Conservation (phyloP, 2,113 vertebrate genomes). For the Mystacornis crossleyi region DNA sequence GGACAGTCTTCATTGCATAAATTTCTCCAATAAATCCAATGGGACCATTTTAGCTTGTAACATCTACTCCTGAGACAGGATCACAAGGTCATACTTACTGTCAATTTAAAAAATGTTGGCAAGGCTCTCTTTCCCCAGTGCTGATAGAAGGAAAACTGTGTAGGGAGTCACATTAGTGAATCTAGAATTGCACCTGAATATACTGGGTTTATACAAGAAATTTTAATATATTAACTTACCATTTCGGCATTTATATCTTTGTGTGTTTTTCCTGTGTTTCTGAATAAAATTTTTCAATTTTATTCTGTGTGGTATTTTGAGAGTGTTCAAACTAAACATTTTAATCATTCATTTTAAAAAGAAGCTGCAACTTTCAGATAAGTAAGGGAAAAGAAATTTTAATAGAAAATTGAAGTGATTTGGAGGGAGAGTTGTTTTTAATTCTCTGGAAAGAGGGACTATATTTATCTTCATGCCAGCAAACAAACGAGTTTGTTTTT, state of each 20-base stretch:
- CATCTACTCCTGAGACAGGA: neutral
- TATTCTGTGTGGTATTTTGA: neutral
- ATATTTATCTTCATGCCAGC: constrained; percentile 28
- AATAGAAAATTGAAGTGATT: neutral
- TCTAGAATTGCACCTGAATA: neutral
- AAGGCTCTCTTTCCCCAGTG: neutral
- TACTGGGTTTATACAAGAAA: neutral
- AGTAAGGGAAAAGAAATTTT: neutral
- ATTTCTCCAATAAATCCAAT: neutral
- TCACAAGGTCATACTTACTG: neutral
- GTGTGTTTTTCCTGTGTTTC: neutral
- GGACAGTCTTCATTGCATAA: neutral
- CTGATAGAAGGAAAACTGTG: neutral
- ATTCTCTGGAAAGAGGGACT: neutral
- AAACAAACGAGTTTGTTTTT: neutral
- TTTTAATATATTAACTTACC: neutral
- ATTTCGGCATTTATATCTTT: neutral
- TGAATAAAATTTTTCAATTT: constrained; percentile 38
- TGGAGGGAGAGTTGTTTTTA: neutral
- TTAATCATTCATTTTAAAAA: neutral
- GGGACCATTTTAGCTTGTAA: neutral
- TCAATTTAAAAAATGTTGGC: neutral
- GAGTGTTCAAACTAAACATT: neutral
- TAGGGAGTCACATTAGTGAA: neutral
- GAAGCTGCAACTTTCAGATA: neutral